Evolutionary conservation across 2,888 invertebrate genomes (phyloP).

Genomic region (Aleiodes leptofemur): DNA sequence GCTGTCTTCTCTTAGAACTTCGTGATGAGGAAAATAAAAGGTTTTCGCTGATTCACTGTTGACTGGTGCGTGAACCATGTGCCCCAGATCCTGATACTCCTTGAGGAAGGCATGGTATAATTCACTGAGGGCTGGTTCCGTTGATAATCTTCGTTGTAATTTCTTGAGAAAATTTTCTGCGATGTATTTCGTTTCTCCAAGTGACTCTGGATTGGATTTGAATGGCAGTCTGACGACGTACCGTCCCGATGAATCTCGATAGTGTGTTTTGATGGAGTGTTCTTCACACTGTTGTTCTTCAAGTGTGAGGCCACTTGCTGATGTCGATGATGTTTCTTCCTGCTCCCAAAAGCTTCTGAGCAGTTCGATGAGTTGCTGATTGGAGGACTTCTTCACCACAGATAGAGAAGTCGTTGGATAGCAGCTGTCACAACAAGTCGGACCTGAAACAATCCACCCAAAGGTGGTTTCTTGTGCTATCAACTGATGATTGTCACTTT

Average conservation of each 20-base stretch:
- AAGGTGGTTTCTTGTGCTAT: background rate
- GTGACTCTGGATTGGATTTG: background rate
- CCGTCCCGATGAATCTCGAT: slow-evolving; percentile 27
- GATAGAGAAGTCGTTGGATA: background rate
- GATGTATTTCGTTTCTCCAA: slow-evolving; percentile 26
- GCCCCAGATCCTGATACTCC: slow-evolving; percentile 37
- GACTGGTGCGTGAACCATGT: slow-evolving; percentile 34
- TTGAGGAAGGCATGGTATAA: slow-evolving; percentile 38
- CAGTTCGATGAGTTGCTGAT: slow-evolving; percentile 6
- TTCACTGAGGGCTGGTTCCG: too few species aligned
- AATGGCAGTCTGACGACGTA: slow-evolving; percentile 44
- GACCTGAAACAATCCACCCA: background rate
- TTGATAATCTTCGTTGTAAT: background rate
- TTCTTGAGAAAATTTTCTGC: too few species aligned
- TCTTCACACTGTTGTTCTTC: slow-evolving; percentile 42
- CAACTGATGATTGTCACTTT: background rate
- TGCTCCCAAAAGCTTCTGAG: background rate
- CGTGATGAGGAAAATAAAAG: slow-evolving; percentile 46
- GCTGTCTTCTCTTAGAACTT: too few species aligned
- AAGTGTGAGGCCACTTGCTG: background rate
- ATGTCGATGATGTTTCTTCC: background rate
- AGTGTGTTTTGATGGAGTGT: slow-evolving; percentile 38
- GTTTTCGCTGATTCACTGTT: too few species aligned
- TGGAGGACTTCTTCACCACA: background rate
- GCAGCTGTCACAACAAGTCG: background rate